phyloP scores from a whole-genome alignment of 2,113 vertebrate species.

The Microtus pennsylvanicus region DNA sequence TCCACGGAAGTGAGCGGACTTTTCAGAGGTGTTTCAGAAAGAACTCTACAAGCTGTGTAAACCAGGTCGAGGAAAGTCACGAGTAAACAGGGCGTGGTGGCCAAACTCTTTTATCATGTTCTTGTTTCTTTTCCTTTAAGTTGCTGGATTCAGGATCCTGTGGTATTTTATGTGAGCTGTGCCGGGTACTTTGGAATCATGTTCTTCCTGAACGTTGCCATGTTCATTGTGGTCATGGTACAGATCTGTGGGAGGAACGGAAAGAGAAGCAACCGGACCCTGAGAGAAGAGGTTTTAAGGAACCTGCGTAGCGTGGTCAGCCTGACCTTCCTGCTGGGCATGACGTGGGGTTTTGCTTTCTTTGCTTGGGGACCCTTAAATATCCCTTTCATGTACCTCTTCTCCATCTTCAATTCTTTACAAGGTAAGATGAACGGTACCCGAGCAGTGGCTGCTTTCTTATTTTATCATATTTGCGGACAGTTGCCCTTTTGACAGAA shows the following conservation, averaged over 20 bases:
- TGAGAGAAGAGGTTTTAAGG: constrained; percentile 94
- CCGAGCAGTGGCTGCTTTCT: background rate
- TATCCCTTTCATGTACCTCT: constrained; percentile 95
- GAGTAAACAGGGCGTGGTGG: background rate
- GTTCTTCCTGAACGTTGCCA: constrained; percentile 96
- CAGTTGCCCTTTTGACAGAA: background rate
- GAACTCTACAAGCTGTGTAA: background rate
- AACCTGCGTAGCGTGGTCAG: constrained; percentile 96
- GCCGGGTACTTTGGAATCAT: constrained; percentile 95
- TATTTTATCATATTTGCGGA: background rate
- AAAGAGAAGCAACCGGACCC: constrained; percentile 93
- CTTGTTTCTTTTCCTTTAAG: constrained; percentile 82
- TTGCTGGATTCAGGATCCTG: constrained; percentile 92
- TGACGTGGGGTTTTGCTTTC: constrained; percentile 99
- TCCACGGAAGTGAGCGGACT: background rate
- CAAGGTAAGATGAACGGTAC: constrained; percentile 90
- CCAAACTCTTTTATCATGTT: background rate
- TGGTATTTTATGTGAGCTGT: constrained; percentile 94
- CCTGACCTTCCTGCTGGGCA: constrained; percentile 96
- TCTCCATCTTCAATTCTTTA: constrained; percentile 97
- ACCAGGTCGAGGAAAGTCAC: background rate
- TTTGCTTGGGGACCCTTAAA: constrained; percentile 95
- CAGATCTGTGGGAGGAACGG: constrained; percentile 98
- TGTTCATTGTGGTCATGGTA: constrained; percentile 99
- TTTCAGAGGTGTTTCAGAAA: background rate